A percentile compares a stretch with the other conserved stretches of the same genome.
phyloP scores from a whole-genome alignment of 2,888 invertebrate genomes.

The Chelonus formosanus region DNA sequence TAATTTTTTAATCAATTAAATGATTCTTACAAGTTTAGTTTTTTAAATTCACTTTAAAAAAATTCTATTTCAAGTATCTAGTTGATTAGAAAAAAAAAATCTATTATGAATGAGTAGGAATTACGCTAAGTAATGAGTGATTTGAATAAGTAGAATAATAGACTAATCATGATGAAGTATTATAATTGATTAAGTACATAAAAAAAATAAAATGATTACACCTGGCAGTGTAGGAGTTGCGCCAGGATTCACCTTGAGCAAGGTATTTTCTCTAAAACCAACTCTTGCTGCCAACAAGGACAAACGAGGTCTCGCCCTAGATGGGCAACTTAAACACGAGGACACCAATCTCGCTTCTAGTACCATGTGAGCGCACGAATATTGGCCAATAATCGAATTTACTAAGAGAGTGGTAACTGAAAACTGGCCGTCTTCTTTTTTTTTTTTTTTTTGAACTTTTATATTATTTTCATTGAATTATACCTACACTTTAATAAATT shows the following conservation, averaged over 20 bases:
- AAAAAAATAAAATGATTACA: constrained; percentile 61
- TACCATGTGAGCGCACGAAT: constrained; percentile 76
- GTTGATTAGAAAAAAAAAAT: no score
- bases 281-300: constrained; percentile 83
- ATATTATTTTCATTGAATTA: neutral
- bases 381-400: constrained; percentile 33
- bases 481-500: neutral
- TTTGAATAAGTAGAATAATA: constrained; percentile 7
- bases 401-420: constrained; percentile 44
- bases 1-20: no score
- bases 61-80: no score
- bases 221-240: constrained; percentile 78
- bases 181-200: constrained; percentile 36
- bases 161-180: constrained; percentile 9
- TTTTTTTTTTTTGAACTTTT: neutral
- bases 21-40: no score
- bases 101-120: no score
- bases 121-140: no score
- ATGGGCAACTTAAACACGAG: constrained; percentile 87
- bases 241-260: constrained; percentile 86
- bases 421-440: constrained; percentile 38
- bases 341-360: constrained; percentile 89
- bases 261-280: constrained; percentile 82
- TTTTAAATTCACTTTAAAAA: no score
- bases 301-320: constrained; percentile 84